phyloP scores from a whole-genome alignment of 2,113 vertebrate species.

The Paradisaea rubra region DNA sequence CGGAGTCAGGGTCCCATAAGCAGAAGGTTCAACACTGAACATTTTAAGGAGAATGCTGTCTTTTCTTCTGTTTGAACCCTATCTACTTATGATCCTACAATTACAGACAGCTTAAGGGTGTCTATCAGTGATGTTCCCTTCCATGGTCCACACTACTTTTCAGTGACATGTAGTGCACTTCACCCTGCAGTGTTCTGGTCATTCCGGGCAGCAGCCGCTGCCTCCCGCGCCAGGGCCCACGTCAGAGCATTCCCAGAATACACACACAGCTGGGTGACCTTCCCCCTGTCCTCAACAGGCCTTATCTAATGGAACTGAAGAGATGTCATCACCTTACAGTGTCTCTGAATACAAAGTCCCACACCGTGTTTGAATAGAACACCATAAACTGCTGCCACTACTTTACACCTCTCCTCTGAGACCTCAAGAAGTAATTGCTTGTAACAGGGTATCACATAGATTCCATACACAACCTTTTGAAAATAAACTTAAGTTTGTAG shows the following conservation, averaged over 20 bases:
- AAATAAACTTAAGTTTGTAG: not conserved
- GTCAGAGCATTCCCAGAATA: slow-evolving; percentile 24
- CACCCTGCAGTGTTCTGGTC: not conserved
- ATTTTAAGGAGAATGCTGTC: not conserved
- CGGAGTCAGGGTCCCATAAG: not conserved
- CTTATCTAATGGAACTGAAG: slow-evolving; percentile 5
- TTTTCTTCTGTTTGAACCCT: not conserved
- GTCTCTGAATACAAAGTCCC: not conserved
- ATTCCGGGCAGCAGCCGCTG: not conserved
- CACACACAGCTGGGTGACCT: not conserved
- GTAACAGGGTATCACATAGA: not conserved
- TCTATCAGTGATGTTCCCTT: not conserved
- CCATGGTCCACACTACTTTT: not conserved
- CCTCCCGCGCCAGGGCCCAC: not conserved
- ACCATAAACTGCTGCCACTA: not conserved
- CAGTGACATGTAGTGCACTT: not conserved
- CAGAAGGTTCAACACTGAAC: not conserved
- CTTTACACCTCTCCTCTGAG: not conserved
- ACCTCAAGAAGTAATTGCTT: not conserved
- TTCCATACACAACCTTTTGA: not conserved
- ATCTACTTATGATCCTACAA: not conserved
- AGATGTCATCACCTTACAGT: slow-evolving; percentile 6
- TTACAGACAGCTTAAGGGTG: not conserved
- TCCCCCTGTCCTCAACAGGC: not conserved
- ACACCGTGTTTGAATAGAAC: not conserved